A percentile compares a stretch with the other conserved stretches of the same genome.
These are phyloP conservation scores for Phalacrocorax pelagicus DNA, from an alignment of 2,113 vertebrate genomes.

Conservation along the genomic window DNA sequence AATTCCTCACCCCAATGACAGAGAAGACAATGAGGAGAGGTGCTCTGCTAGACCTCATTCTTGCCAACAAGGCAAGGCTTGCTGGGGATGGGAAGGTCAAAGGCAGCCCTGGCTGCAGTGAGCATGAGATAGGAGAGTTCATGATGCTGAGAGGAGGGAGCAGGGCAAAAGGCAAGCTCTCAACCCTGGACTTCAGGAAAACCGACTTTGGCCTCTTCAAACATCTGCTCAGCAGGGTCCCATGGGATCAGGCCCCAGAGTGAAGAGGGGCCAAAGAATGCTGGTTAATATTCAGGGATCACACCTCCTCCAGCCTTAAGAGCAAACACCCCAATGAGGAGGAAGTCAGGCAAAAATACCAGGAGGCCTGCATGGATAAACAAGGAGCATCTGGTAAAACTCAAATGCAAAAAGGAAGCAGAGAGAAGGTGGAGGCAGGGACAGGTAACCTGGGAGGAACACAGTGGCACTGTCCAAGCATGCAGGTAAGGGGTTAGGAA, in stretches of 20 bases:
- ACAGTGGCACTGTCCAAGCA: background rate
- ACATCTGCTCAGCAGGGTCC: background rate
- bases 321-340: background rate
- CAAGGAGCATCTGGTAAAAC: background rate
- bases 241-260: background rate
- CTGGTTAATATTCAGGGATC: background rate
- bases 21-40: background rate
- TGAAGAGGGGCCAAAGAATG: background rate
- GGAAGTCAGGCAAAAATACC: background rate
- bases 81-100: background rate
- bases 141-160: background rate
- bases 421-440: background rate
- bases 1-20: background rate
- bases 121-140: background rate
- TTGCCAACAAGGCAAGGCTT: background rate
- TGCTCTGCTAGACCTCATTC: background rate
- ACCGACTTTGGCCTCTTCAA: background rate
- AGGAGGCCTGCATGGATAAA: background rate
- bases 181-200: background rate
- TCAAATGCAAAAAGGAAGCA: background rate
- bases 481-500: background rate
- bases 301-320: background rate
- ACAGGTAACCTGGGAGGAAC: background rate
- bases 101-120: background rate
- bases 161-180: background rate